Conservation (phyloP, 1,140 invertebrate genomes). For the Doryteuthis pealeii region DNA sequence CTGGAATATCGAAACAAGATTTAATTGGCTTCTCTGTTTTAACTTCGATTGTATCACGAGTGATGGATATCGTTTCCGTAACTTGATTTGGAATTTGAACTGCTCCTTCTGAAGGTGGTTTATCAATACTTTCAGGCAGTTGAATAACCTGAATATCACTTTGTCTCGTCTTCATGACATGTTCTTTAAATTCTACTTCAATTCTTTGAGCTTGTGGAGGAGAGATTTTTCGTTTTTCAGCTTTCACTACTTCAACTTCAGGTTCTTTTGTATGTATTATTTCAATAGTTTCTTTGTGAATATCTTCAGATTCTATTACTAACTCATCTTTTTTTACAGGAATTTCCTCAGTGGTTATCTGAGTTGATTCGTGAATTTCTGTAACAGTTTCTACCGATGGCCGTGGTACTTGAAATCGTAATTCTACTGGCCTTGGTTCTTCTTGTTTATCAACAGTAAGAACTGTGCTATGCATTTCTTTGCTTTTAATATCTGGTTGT, state of each 20-base stretch:
- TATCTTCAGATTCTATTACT: constrained; percentile 26
- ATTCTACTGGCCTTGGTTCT: constrained; percentile 36
- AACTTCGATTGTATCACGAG: constrained; percentile 21
- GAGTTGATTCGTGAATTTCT: constrained; percentile 39
- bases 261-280: constrained; percentile 36
- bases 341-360: constrained; percentile 34
- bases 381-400: constrained; percentile 34
- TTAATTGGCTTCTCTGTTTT: constrained; percentile 26
- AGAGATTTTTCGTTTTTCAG: background rate
- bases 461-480: constrained; percentile 36
- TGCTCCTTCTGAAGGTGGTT: constrained; percentile 7
- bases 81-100: constrained; percentile 22
- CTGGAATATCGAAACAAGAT: constrained; percentile 23
- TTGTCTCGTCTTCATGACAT: constrained; percentile 1
- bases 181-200: constrained; percentile 12
- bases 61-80: constrained; percentile 19
- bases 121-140: background rate
- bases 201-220: constrained; percentile 5
- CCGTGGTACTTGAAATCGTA: constrained; percentile 39
- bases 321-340: constrained; percentile 21
- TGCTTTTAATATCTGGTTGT: constrained; percentile 33
- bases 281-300: constrained; percentile 52
- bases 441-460: constrained; percentile 36
- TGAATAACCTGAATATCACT: background rate
- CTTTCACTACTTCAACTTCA: background rate